Evolutionary conservation across 2,888 invertebrate genomes (phyloP).

Genomic region (Peribatodes rhomboidaria): DNA sequence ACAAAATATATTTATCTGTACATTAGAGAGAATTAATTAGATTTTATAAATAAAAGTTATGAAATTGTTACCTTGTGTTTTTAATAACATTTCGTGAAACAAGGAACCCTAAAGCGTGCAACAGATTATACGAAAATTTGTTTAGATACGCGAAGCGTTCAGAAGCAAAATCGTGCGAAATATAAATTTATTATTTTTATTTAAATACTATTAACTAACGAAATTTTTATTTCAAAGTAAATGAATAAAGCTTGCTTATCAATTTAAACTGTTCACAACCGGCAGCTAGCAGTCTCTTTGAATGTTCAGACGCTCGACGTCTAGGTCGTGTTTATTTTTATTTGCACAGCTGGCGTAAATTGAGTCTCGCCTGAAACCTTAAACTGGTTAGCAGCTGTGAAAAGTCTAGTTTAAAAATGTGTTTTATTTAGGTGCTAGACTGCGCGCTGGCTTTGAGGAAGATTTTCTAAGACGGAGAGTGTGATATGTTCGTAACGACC

Average conservation of each 20-base stretch:
- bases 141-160: too few relatives aligned
- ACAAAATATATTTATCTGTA: conserved; percentile 40
- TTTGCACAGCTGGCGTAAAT: conserved; percentile 30
- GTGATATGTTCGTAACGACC: too few relatives aligned
- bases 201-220: too few relatives aligned
- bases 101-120: neutral
- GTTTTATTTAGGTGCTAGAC: conserved; percentile 4
- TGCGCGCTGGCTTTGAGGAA: neutral
- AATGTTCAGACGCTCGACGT: conserved; percentile 16
- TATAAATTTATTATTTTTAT: too few relatives aligned
- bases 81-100: neutral
- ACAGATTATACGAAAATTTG: too few relatives aligned
- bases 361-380: conserved; percentile 25
- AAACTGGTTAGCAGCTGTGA: conserved; percentile 24
- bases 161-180: too few relatives aligned
- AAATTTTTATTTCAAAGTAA: too few relatives aligned
- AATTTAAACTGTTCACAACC: neutral
- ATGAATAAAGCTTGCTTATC: neutral
- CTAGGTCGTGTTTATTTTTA: conserved; percentile 32
- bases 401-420: conserved; percentile 14
- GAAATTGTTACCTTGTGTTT: conserved; percentile 11
- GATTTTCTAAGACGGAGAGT: neutral
- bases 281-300: neutral
- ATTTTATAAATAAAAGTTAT: conserved; percentile 48
- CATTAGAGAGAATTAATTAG: conserved; percentile 36